These are phyloP conservation scores for Spinus pinus DNA, from an alignment of 2,797 vertebrate genomes.

Conservation along the genomic window DNA sequence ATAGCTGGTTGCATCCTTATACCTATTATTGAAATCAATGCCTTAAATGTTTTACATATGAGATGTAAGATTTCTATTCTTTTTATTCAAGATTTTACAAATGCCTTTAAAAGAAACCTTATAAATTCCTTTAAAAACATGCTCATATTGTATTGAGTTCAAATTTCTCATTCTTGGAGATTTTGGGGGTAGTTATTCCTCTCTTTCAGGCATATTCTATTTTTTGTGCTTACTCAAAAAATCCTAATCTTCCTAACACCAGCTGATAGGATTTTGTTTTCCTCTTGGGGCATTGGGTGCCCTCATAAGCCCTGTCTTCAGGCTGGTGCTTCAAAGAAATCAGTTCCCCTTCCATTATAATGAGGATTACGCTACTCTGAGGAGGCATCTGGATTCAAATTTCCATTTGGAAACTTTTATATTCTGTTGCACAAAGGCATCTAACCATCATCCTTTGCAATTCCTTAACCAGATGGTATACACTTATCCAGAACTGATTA, in stretches of 20 bases:
- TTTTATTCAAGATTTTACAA: neutral
- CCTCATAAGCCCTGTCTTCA: neutral
- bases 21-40: neutral
- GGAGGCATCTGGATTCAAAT: neutral
- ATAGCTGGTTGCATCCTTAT: neutral
- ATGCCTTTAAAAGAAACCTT: neutral
- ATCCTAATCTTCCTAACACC: neutral
- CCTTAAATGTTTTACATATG: neutral
- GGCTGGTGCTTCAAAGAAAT: neutral
- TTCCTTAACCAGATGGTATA: neutral
- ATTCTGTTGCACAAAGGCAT: neutral
- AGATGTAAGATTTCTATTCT: neutral
- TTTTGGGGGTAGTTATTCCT: neutral
- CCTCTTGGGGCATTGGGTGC: neutral
- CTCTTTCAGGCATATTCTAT: neutral
- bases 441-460: neutral
- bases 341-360: neutral
- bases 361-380: neutral
- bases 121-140: neutral
- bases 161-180: neutral
- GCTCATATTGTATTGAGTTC: neutral
- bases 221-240: neutral
- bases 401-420: neutral
- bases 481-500: neutral
- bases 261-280: neutral